Base-by-base conservation (phyloP, 1,140 invertebrate species). In the Venustaconcha ellipsiformis region DNA sequence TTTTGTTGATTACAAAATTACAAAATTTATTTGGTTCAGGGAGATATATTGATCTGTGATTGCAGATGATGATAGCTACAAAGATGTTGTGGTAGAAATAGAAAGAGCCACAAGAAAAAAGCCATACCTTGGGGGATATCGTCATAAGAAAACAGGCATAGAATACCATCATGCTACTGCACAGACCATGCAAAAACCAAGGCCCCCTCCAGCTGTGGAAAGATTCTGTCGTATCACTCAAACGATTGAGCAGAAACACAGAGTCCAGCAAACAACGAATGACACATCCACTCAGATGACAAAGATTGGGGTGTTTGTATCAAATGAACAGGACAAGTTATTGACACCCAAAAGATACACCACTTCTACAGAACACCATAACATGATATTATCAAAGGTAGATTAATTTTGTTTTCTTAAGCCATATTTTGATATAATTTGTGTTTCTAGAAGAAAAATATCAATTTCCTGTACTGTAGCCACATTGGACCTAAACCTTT, bases 261-360 rank as follows among this genome's bases (percentile, higher is more conserved):
- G 79, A 62, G 69, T 75, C 18, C 85, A 87, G 74, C 89, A 91
- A 78, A 91, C 90, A 0, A 83, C 82, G 26, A 87, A 89, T 58
- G 86, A 89, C 63, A 89, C 84, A 26, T 84, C 84, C 57, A 91
- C 90, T 18, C 90, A 91, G 81, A 91, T 91, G 90, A 90, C 88
- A 55, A 87, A 86, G 58, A 86, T 90, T 58, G 89, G 89, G 1
- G 84, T 89, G 1, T 90, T 83, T 77, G 81, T 91, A 0, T 86
- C 86, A 17, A 88, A 86, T 64, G 79, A 83, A 55, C 67, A 83
- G 15, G 89, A 90, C 76, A 89, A 87, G 71, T 67, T 90, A 15
- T n/a, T 90, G 8, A 80, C 78, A 30, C 89, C 90, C 59, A 82
- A 84, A 20, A 83, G 85, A 75, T 91, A 91, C 70, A 85, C 82